Base-by-base conservation (phyloP, 2,888 invertebrate species). In the Caenorhabditis sulstoni region DNA sequence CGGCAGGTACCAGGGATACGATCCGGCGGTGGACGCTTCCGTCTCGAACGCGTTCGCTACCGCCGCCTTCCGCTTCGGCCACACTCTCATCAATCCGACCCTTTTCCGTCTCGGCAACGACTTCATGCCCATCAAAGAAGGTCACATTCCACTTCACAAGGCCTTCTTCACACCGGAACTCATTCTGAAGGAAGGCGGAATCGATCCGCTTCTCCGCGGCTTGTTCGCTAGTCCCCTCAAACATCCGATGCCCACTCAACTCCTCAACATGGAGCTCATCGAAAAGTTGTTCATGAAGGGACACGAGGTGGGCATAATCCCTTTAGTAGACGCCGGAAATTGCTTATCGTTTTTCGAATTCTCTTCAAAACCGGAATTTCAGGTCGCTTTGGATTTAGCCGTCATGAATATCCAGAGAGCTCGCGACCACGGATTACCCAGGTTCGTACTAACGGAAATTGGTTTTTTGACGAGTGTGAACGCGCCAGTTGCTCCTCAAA, bases 161-260 rank as follows among this genome's bases (percentile, higher is more conserved):
- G 97, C 98, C 0, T 99, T 99, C 92, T 99, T 99, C 91, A 94
- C 98, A 0, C 98, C 99, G 0, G 97, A 97, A 94, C 92, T 97
- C 73, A 90, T 97, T 1, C 94, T 97, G 0, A 96, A 97, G 85
- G 97, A 99, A 92, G 99, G 99, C 11, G 99, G 99, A 4, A 94
- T 98, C 1, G 99, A 99, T 92, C 98, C 99, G 0, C 91, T 99
- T 29, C 91, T 99, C 66, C 93, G 99, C 41, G 89, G 90, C 35
- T 93, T 99, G 92, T 95, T 95, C 90, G 94, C 93, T 0, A 93
- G 94, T 2, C 94, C 97, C 0, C 95, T 97, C 0, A 99, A 99
- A 84, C 90, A 90, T 44, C 86, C 88, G 45, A 84, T 82, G 53
- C 94, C 97, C 0, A 94, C 94, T 65, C 94, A 98, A 91, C 95